Evolutionary conservation across 1,140 invertebrate species (phyloP).

Genomic region (Temnothorax nylanderi): DNA sequence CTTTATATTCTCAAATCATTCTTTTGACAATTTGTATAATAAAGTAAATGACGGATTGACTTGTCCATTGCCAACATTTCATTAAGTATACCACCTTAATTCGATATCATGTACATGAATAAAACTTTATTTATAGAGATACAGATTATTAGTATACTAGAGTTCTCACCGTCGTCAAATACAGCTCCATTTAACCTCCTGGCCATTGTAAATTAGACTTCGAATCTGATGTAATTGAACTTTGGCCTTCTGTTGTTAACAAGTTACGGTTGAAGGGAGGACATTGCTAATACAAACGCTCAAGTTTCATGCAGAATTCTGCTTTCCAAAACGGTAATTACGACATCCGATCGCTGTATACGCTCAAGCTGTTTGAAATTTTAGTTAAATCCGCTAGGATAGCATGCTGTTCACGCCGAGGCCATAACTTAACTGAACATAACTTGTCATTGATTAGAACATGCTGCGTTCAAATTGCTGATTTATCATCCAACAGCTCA

Average conservation of each 20-base stretch:
- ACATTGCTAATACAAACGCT: neutral
- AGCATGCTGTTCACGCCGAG: conserved; percentile 1
- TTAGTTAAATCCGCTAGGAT: conserved; percentile 18
- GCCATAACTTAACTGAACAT: conserved; percentile 13
- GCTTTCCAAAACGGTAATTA: conserved; percentile 40
- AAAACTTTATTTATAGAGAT: neutral
- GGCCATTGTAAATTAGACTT: conserved; percentile 60
- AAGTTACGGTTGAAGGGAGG: conserved; percentile 6
- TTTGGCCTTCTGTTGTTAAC: conserved; percentile 9
- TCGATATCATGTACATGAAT: neutral
- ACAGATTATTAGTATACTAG: neutral
- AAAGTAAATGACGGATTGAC: neutral
- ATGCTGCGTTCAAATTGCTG: conserved; percentile 14
- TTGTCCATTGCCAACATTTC: neutral
- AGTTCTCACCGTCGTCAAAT: conserved; percentile 31
- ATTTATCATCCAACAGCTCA: conserved; percentile 25
- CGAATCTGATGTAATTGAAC: conserved; percentile 59
- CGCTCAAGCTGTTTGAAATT: conserved; percentile 26
- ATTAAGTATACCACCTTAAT: neutral
- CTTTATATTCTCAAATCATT: neutral
- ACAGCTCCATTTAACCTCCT: conserved; percentile 41
- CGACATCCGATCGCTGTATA: neutral
- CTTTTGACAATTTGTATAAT: neutral
- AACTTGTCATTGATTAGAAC: conserved; percentile 19
- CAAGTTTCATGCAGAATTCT: conserved; percentile 30